phyloP scores from a whole-genome alignment of 2,797 vertebrate genomes.

The Margarornis squamiger region DNA sequence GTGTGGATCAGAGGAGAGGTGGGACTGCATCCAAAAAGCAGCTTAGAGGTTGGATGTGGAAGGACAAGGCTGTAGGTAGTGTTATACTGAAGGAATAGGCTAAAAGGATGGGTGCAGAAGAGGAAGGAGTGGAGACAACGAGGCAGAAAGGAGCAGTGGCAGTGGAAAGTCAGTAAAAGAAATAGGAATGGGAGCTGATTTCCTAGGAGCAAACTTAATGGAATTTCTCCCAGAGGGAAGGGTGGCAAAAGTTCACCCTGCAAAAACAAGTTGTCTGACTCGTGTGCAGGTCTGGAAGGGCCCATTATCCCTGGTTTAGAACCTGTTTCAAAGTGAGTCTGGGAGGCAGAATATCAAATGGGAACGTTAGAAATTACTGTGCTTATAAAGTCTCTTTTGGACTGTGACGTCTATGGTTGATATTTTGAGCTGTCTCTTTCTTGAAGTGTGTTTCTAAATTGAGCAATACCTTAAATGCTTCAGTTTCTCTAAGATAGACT shows the following conservation, averaged over 20 bases:
- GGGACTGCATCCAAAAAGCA: neutral
- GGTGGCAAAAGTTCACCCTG: conserved; percentile 36
- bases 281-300: conserved; percentile 13
- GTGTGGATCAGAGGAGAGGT: neutral
- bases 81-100: neutral
- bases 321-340: neutral
- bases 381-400: neutral
- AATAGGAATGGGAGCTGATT: neutral
- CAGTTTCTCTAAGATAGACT: neutral
- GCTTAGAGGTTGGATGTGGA: neutral
- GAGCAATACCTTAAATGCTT: neutral
- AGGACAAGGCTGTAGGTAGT: neutral
- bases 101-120: neutral
- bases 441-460: conserved; percentile 35
- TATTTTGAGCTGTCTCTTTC: conserved; percentile 14
- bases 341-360: neutral
- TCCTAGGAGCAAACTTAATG: neutral
- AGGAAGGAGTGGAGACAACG: neutral
- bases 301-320: neutral
- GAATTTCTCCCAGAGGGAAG: conserved; percentile 43
- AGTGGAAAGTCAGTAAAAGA: neutral
- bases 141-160: neutral
- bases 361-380: neutral
- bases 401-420: neutral
- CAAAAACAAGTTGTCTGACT: conserved; percentile 2